These are phyloP conservation scores for Echinometra lucunter DNA, from an alignment of 53 echinoderm and acorn worm genomes.

Conservation along the genomic window DNA sequence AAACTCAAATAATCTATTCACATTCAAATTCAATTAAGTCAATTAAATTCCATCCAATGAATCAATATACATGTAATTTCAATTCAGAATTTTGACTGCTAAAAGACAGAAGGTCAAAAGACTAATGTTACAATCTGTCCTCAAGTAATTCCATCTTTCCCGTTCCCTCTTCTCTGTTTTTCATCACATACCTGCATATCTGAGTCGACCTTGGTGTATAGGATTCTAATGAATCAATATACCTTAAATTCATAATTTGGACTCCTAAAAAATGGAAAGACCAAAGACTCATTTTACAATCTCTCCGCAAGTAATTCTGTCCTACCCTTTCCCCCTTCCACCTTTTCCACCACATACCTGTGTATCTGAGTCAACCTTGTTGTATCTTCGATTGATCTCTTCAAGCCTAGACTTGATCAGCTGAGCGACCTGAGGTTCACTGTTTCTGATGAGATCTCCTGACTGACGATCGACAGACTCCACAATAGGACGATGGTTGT, in stretches of 20 bases:
- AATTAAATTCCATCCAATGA: background rate
- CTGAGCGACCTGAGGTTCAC: constrained; percentile 86
- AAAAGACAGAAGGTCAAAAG: background rate
- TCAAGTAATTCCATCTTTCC: background rate
- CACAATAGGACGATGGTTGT: constrained; percentile 94
- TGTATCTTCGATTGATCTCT: constrained; percentile 82
- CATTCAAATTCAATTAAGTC: too few species aligned
- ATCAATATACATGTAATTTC: background rate
- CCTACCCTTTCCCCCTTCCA: background rate
- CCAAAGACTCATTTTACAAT: background rate
- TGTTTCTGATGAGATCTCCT: constrained; percentile 79
- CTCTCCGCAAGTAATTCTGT: background rate
- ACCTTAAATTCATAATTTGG: background rate
- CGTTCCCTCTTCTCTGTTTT: background rate
- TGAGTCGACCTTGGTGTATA: constrained; percentile 77
- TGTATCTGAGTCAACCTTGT: constrained; percentile 74
- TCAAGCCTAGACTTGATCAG: constrained; percentile 81
- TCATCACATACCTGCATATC: constrained; percentile 51
- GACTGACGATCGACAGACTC: constrained; percentile 84
- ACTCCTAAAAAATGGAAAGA: background rate
- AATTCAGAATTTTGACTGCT: background rate
- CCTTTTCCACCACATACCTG: constrained; percentile 36
- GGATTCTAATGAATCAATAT: too few species aligned
- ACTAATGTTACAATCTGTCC: background rate
- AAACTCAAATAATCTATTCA: too few species aligned